Percentiles rank a stretch among this genome's conserved stretches.
Evolutionary conservation across 2,113 vertebrate species (phyloP).

Genomic region (Anarrhichthys ocellatus): DNA sequence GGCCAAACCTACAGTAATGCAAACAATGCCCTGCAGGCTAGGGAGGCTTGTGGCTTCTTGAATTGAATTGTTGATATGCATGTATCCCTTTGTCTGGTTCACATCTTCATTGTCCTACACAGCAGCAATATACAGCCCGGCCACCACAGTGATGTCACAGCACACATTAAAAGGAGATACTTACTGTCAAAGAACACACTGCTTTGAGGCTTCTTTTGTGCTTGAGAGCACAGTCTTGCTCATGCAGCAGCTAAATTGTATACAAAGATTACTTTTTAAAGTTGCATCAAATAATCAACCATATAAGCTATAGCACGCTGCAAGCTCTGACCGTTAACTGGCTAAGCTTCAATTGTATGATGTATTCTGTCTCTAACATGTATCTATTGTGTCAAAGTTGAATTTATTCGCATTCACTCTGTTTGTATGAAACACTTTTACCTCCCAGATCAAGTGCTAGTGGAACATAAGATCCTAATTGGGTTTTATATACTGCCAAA

Average conservation of each 20-base stretch:
- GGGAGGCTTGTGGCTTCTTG: background rate
- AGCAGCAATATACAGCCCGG: background rate
- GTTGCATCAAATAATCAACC: background rate
- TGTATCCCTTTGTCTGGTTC: background rate
- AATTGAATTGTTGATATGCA: background rate
- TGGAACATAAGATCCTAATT: background rate
- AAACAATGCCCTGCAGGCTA: background rate
- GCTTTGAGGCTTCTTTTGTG: background rate
- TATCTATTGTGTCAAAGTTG: background rate
- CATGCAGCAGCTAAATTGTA: background rate
- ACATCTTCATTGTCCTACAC: background rate
- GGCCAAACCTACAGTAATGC: background rate
- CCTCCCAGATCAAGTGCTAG: background rate
- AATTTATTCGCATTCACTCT: background rate
- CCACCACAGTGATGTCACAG: background rate
- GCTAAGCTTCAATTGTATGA: background rate
- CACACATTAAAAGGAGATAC: background rate
- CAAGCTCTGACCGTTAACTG: slow-evolving; percentile 4
- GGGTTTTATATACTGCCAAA: background rate
- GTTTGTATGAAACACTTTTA: background rate
- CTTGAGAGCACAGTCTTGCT: background rate
- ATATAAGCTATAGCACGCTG: background rate
- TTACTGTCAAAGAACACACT: background rate
- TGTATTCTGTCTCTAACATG: background rate
- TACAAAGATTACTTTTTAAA: background rate